Conservation (phyloP, 2,113 vertebrate genomes). For the Cyanistes caeruleus region DNA sequence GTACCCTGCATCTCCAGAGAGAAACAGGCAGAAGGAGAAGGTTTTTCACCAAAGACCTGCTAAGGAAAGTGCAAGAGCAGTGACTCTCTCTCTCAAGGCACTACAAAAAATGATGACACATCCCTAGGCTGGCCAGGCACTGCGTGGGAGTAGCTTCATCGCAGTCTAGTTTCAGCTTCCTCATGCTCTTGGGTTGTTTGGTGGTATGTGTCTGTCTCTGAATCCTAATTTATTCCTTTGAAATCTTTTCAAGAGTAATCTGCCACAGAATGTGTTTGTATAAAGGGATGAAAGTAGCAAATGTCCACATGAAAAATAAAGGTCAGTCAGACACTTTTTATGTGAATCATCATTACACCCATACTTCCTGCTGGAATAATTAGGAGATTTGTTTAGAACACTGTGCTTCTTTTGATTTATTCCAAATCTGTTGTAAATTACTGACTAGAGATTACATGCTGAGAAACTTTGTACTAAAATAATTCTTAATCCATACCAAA, state of each 20-base stretch:
- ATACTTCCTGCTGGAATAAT: slow-evolving; percentile 50
- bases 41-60: neutral
- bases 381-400: slow-evolving; percentile 37
- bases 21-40: neutral
- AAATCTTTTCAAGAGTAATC: neutral
- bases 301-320: slow-evolving; percentile 41
- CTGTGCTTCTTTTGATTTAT: slow-evolving; percentile 26
- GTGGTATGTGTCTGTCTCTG: neutral
- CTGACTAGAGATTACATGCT: neutral
- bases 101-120: neutral
- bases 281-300: slow-evolving; percentile 32
- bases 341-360: slow-evolving; percentile 59
- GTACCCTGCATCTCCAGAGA: neutral
- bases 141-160: slow-evolving; percentile 6
- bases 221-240: neutral
- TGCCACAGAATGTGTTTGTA: slow-evolving; percentile 21
- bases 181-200: neutral
- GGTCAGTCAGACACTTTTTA: slow-evolving; percentile 30
- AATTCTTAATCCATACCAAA: neutral
- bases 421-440: slow-evolving; percentile 2
- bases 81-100: neutral
- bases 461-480: neutral
- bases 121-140: neutral
- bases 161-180: neutral
- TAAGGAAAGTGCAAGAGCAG: neutral